These are phyloP conservation scores for Aurelia aurita DNA, from an alignment of 30 jellyfish, hydroid and myxozoan species.

Conservation along the genomic window DNA sequence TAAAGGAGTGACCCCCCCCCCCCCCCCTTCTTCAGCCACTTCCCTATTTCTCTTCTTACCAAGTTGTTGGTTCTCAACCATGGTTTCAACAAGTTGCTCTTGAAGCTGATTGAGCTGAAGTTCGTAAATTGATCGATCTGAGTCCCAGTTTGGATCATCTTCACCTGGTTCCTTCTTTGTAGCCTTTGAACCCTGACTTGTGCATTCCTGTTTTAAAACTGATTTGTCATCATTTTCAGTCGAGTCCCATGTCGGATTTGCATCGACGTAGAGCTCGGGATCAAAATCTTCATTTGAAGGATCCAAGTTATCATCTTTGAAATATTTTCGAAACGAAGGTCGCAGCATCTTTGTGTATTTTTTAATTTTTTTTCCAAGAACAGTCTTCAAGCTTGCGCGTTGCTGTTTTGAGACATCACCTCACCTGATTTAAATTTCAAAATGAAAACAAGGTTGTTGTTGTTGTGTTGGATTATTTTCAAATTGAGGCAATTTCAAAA, in stretches of 20 bases:
- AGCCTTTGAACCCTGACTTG: background rate
- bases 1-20: no score
- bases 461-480: no score
- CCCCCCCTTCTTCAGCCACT: no score
- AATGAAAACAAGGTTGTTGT: no score
- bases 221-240: background rate
- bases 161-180: background rate
- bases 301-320: slow-evolving; percentile 55
- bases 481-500: no score
- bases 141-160: slow-evolving; percentile 65
- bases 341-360: slow-evolving; percentile 33
- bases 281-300: slow-evolving; percentile 26
- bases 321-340: slow-evolving; percentile 60
- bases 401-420: no score
- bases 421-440: no score
- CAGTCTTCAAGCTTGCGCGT: no score
- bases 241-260: slow-evolving; percentile 23
- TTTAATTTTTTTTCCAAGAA: no score
- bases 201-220: no score
- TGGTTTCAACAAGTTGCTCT: slow-evolving; percentile 94
- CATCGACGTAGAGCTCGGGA: slow-evolving; percentile 42
- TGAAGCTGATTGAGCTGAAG: slow-evolving; percentile 89
- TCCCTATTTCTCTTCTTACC: slow-evolving; percentile 35
- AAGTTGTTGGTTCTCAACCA: slow-evolving; percentile 92
- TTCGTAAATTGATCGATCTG: slow-evolving; percentile 80